Percentiles rank a stretch among this genome's conserved stretches.
Conservation (phyloP, 2,797 vertebrate species). For the Morus bassanus region DNA sequence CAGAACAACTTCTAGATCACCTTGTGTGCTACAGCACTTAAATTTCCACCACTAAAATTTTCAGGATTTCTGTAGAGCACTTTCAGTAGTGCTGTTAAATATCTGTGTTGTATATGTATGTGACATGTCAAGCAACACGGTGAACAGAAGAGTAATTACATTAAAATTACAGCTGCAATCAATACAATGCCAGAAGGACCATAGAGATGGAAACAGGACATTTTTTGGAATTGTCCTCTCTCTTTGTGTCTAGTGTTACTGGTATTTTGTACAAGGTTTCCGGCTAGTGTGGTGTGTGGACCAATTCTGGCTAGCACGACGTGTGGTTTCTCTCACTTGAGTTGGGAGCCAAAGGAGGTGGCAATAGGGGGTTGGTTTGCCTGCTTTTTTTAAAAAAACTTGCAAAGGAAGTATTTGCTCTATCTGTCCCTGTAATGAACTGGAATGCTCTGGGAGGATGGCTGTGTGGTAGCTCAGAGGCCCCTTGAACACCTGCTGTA, state of each 20-base stretch:
- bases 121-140: fast-evolving
- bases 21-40: background rate
- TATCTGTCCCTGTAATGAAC: background rate
- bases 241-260: background rate
- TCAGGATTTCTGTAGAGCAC: background rate
- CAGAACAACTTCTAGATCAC: background rate
- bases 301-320: background rate
- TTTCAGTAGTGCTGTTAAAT: background rate
- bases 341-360: background rate
- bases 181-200: background rate
- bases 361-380: fast-evolving
- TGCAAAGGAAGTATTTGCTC: background rate
- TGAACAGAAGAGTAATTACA: background rate
- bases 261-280: background rate
- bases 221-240: background rate
- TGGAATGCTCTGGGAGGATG: background rate
- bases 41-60: background rate
- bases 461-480: background rate
- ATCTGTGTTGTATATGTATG: background rate
- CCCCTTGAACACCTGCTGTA: background rate
- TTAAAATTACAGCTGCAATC: background rate
- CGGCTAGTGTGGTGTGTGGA: background rate
- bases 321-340: background rate
- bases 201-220: background rate
- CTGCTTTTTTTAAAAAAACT: background rate